phyloP scores from a whole-genome alignment of 2,888 invertebrate species.

The Myathropa florea region DNA sequence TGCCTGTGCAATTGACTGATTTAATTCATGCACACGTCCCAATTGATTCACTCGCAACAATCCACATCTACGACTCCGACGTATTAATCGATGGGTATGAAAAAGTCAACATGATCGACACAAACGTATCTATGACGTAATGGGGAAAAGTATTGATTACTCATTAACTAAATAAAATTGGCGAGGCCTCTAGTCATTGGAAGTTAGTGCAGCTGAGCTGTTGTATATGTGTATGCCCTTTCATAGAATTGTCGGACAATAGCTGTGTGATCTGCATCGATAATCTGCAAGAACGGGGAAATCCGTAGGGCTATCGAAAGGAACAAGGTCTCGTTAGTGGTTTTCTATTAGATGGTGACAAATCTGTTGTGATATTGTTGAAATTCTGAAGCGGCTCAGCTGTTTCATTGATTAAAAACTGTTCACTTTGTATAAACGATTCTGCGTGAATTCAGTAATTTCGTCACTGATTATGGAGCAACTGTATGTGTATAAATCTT shows the following conservation, averaged over 20 bases:
- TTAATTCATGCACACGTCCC: too few species aligned
- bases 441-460: too few species aligned
- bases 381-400: background rate
- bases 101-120: background rate
- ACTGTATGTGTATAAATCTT: too few species aligned
- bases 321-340: background rate
- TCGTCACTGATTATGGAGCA: too few species aligned
- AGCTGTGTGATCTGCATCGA: background rate
- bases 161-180: slow-evolving; percentile 1
- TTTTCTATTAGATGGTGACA: background rate
- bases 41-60: too few species aligned
- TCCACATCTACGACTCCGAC: too few species aligned
- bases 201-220: background rate
- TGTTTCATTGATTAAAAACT: background rate
- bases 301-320: background rate
- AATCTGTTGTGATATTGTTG: background rate
- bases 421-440: background rate
- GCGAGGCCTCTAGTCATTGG: background rate
- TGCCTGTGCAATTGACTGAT: too few species aligned
- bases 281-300: too few species aligned
- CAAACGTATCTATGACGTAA: background rate
- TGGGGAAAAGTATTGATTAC: slow-evolving; percentile 24
- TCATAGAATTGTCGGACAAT: background rate
- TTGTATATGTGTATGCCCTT: background rate
- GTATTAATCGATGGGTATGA: background rate